Evolutionary conservation across 2,797 vertebrate species (phyloP), one percentile per base, ranked within the genome.

Genomic region (Orestias chungarensis): DNA sequence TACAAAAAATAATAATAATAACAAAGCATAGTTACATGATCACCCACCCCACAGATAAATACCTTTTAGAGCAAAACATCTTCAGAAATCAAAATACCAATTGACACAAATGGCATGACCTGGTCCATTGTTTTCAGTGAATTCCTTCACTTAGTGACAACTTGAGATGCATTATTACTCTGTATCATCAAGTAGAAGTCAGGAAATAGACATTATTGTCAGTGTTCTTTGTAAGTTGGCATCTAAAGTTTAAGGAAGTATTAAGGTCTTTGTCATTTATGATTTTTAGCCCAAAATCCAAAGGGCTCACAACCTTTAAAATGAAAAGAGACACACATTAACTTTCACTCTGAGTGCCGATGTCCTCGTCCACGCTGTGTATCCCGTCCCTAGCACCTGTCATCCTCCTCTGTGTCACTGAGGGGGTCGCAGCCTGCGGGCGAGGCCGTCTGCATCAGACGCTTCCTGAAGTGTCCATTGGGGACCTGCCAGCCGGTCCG

Each of bases 401-500:
- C 97, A 0, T 99, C 97, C 89, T 98, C 97, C 87, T 99, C 97
- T 18, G 96, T 97, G 93, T 99, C 97, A 40, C 97, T 99, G 78
- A 97, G 96, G 75, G 96, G 91, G 69, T 99, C 96, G 2, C 96
- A 94, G 84, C 95, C 95, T 4, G 95, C 91, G 23, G 94, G 93
- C 2, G 96, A 96, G 31, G 95, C 89, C 0, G 96, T 96, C 71
- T 96, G 97, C 25, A 95, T 95, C 88, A 98, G 91, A 79, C 97
- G 95, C 82, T 97, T 96, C 68, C 97, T 95, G 78, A 99, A 99
- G 87, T 99, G 97, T 92, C 97, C 98, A 0, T 99, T 99, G 80
- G 98, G 98, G 92, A 99, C 95, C 91, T 99, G 97, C 97, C 97
- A 99, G 90, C 96, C 95, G 82, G 96, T 95, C 80, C 98, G 95